These are phyloP conservation scores for Chironomus tepperi DNA, from an alignment of 1,140 invertebrate genomes.

Conservation along the genomic window DNA sequence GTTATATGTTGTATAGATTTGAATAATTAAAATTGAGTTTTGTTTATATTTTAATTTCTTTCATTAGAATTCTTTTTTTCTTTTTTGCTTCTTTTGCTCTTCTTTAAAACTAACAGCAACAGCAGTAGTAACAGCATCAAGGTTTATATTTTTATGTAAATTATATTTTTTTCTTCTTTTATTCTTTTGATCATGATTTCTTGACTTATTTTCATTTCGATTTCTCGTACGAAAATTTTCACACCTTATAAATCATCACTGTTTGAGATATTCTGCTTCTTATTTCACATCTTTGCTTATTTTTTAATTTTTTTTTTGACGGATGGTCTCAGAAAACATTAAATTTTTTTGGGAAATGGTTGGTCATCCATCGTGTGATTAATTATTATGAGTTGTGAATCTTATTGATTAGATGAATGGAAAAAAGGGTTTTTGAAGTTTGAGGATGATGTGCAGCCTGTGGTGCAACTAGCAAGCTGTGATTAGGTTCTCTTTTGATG, in stretches of 20 bases:
- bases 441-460: too few relatives aligned
- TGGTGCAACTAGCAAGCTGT: too few relatives aligned
- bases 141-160: conserved; percentile 15
- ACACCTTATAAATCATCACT: conserved; percentile 12
- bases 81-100: background rate
- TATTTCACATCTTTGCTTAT: too few relatives aligned
- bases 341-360: too few relatives aligned
- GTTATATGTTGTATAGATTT: conserved; percentile 11
- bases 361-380: too few relatives aligned
- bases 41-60: conserved; percentile 12
- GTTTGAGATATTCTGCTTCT: background rate
- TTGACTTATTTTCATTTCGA: background rate
- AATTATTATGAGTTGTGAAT: too few relatives aligned
- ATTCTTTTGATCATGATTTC: conserved; percentile 9
- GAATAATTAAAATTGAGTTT: conserved; percentile 15
- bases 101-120: background rate
- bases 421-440: too few relatives aligned
- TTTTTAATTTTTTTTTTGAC: too few relatives aligned
- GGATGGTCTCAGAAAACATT: too few relatives aligned
- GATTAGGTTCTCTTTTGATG: too few relatives aligned
- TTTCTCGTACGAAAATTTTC: background rate
- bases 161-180: background rate
- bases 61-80: too few relatives aligned
- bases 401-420: too few relatives aligned
- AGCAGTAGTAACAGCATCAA: background rate